Percentiles rank a stretch among this genome's conserved stretches.
These are phyloP conservation scores for Vanacampus margaritifer DNA, from an alignment of 2,113 vertebrate species.

Conservation along the genomic window DNA sequence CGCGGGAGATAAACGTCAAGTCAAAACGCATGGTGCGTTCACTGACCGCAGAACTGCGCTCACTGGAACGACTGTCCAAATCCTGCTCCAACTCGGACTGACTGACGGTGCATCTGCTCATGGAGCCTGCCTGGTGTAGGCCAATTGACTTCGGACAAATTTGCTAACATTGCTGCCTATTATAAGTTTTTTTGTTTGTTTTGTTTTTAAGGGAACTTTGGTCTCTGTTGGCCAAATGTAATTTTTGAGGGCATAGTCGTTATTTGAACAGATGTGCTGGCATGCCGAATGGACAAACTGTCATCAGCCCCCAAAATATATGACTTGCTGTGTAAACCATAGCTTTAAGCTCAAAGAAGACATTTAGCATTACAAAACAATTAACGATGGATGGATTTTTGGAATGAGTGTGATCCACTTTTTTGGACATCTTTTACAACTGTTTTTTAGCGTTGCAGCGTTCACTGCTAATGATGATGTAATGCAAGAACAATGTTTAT, in stretches of 20 bases:
- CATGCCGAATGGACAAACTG: neutral
- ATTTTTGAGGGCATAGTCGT: neutral
- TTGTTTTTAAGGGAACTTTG: neutral
- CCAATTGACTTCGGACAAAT: neutral
- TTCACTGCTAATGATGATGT: neutral
- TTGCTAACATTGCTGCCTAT: no score
- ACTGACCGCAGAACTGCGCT: conserved; percentile 68
- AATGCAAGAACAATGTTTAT: neutral
- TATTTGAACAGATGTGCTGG: conserved; percentile 11
- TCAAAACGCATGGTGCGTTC: conserved; percentile 73
- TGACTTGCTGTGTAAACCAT: neutral
- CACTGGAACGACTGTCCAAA: conserved; percentile 50
- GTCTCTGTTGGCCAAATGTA: conserved; percentile 12
- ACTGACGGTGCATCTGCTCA: neutral
- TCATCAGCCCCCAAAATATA: no score
- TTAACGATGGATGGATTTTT: neutral
- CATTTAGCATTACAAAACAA: neutral
- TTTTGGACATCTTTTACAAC: neutral
- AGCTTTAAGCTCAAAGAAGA: neutral
- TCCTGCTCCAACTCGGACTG: conserved; percentile 51
- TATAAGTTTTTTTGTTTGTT: no score
- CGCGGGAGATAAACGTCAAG: conserved; percentile 66
- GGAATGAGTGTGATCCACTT: no score
- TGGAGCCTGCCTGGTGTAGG: neutral
- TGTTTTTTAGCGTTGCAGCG: neutral